phyloP scores from a whole-genome alignment of 2,888 invertebrate genomes.

The Brenthis daphne region DNA sequence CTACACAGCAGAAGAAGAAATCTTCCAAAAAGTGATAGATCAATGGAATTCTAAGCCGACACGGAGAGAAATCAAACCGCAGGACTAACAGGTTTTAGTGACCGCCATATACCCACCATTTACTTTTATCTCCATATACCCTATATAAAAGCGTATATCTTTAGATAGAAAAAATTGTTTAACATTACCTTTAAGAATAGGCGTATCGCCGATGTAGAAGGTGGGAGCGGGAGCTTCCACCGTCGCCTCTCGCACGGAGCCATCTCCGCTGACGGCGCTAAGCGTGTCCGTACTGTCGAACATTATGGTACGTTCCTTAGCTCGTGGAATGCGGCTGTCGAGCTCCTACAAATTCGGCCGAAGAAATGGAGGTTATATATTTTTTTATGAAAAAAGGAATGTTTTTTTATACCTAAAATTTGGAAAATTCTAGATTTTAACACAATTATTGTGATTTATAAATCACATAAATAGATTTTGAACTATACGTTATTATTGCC shows the following conservation, averaged over 20 bases:
- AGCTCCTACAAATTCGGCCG: constrained; percentile 56
- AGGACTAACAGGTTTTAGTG: too few relatives aligned
- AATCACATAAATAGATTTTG: neutral
- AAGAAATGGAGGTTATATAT: neutral
- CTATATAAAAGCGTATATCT: neutral
- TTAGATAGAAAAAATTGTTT: neutral
- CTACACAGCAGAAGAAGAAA: too few relatives aligned
- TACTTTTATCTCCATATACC: too few relatives aligned
- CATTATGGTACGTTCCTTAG: constrained; percentile 77
- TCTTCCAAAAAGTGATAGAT: too few relatives aligned
- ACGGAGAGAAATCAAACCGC: too few relatives aligned
- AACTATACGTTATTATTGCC: constrained; percentile 10
- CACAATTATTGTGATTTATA: neutral
- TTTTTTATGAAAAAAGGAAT: neutral
- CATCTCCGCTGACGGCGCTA: constrained; percentile 74
- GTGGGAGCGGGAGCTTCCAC: constrained; percentile 73
- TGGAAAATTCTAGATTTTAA: neutral
- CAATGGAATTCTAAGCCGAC: too few relatives aligned
- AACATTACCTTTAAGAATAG: constrained; percentile 69
- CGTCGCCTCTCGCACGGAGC: constrained; percentile 66
- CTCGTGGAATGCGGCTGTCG: constrained; percentile 67
- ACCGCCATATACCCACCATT: too few relatives aligned
- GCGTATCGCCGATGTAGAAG: constrained; percentile 79
- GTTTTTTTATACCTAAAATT: neutral
- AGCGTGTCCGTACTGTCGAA: constrained; percentile 78